These are phyloP conservation scores for Mimachlamys varia DNA, from an alignment of 2,888 invertebrate species.

Conservation along the genomic window DNA sequence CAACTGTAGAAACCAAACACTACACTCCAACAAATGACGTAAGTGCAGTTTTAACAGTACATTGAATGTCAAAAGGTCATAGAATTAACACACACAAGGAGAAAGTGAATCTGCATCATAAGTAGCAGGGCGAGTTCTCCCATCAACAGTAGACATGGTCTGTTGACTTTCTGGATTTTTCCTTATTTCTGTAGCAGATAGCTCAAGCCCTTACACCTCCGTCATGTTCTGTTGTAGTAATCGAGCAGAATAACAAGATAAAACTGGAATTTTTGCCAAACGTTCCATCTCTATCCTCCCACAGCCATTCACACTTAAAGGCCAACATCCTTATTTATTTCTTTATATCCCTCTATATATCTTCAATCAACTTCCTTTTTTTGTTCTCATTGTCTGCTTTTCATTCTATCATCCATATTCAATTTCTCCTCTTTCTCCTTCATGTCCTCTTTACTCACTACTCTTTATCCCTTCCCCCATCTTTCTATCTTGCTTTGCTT, in stretches of 20 bases:
- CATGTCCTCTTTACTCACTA: too few relatives aligned
- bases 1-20: neutral
- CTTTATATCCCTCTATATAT: too few relatives aligned
- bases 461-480: too few relatives aligned
- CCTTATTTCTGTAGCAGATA: neutral
- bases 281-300: neutral
- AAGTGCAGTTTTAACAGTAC: conserved; percentile 19
- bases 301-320: neutral
- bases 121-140: neutral
- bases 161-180: neutral
- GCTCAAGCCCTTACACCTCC: neutral
- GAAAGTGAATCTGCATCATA: conserved; percentile 9
- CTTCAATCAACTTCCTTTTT: neutral
- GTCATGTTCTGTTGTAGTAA: conserved; percentile 9
- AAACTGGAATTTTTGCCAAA: neutral
- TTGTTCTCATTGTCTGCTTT: neutral
- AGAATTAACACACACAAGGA: neutral
- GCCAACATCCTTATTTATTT: neutral
- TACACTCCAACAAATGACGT: neutral
- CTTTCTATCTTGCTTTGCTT: too few relatives aligned
- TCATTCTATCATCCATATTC: neutral
- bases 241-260: conserved; percentile 7
- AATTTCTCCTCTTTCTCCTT: neutral
- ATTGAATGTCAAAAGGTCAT: conserved; percentile 21
- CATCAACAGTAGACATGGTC: conserved; percentile 5